Base-by-base conservation (phyloP, 2,113 vertebrate genomes). In the Hypanus sabinus region DNA sequence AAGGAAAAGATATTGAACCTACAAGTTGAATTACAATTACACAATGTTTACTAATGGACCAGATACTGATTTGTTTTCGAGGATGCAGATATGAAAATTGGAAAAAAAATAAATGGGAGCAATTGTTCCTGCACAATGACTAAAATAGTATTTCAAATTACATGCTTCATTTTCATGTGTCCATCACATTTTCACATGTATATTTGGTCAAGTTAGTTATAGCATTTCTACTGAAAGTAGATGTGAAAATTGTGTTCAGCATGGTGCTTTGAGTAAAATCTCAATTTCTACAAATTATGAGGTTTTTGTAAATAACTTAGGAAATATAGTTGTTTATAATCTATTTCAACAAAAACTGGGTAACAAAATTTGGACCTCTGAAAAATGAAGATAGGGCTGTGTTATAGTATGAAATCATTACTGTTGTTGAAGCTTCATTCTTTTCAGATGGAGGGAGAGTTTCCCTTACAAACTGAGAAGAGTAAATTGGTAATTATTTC, bases 21-120 rank as follows among this genome's bases (percentile, higher is more conserved):
- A 38, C 91, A 71, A 20, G 62, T 20, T 92, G 20, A 18, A 20
- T 92, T 20, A 92, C 36, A 71, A 27, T 71, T 92, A 71, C n/a
- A 46, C 68, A 92, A 92, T 93, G 36, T 93, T 93, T 93, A 93
- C 68, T 22, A 93, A 93, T 93, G 91, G 70, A 93, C 91, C 22
- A 73, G 36, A 38, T 93, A 55, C 68, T 93, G 91, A 93, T 73
- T 38, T 71, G 91, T 73, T 93, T 93, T 73, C 73, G 46, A 46
- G 38, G 91, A 75, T 46, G 70, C 36, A 73, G 91, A 93, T 93
- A 93, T 93, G 91, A 73, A 93, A 71, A 55, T 93, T 93, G 91
- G 68, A 73, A 93, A 93, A 46, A 73, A 93, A 93, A 93, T 93
- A 93, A 33, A 73, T 73, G 70, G 91, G 73, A 93, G 38, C 91